These are phyloP conservation scores for Bursaphelenchus mucronatus DNA, from an alignment of 1,140 invertebrate genomes.

Conservation along the genomic window DNA sequence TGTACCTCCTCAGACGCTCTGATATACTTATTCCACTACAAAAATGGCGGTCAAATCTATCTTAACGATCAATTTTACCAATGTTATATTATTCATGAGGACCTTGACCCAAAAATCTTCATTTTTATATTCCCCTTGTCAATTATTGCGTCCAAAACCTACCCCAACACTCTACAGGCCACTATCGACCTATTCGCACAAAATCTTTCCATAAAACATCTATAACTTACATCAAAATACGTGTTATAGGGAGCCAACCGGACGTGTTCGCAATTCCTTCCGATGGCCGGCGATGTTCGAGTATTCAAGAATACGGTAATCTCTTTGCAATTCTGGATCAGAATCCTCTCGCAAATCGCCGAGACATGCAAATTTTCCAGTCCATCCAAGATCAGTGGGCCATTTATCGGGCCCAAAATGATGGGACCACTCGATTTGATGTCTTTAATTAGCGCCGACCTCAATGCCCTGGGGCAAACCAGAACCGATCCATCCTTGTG, in stretches of 20 bases:
- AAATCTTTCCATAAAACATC: not conserved
- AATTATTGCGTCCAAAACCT: not conserved
- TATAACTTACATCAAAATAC: constrained; percentile 25
- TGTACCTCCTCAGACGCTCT: too few species aligned
- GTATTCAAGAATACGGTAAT: constrained; percentile 26
- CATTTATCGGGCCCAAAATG: constrained; percentile 17
- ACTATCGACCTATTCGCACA: not conserved
- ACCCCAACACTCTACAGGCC: not conserved
- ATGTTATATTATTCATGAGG: not conserved
- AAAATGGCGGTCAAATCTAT: too few species aligned
- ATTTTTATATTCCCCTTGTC: not conserved
- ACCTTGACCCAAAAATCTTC: not conserved
- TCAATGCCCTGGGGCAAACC: not conserved
- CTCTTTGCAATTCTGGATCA: constrained; percentile 20
- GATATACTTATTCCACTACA: too few species aligned
- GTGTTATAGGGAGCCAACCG: constrained; percentile 22
- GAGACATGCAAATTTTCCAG: constrained; percentile 20
- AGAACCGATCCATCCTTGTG: constrained; percentile 10
- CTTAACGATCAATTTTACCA: not conserved
- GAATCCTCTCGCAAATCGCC: constrained; percentile 7
- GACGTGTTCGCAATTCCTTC: constrained; percentile 10
- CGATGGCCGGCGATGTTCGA: constrained; percentile 9
- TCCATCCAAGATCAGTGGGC: constrained; percentile 7
- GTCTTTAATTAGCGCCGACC: not conserved
- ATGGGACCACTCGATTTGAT: constrained; percentile 16